Percentiles rank a stretch among this genome's conserved stretches.
phyloP scores from a whole-genome alignment of 1,140 invertebrate species.

The Listronotus bonariensis region DNA sequence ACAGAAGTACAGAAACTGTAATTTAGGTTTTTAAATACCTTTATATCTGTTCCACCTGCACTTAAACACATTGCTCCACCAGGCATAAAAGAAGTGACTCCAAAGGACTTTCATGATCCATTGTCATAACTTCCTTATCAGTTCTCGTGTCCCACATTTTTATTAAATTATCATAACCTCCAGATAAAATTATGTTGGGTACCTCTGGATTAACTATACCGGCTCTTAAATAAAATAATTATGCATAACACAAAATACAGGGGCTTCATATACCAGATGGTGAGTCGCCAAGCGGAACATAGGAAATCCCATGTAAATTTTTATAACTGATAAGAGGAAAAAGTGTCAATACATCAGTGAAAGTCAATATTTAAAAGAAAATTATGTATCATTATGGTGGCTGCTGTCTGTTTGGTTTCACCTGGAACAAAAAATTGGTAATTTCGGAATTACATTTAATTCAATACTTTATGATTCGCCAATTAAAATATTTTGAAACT shows the following conservation, averaged over 20 bases:
- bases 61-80: slow-evolving; percentile 89
- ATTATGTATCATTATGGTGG: too few relatives aligned
- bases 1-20: background rate
- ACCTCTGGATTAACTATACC: slow-evolving; percentile 78
- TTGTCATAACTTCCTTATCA: slow-evolving; percentile 69
- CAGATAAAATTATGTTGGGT: slow-evolving; percentile 78
- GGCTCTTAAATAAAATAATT: slow-evolving; percentile 58
- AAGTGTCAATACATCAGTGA: too few relatives aligned
- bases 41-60: slow-evolving; percentile 89
- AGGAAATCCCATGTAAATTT: too few relatives aligned
- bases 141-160: slow-evolving; percentile 88
- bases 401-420: too few relatives aligned
- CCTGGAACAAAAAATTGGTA: too few relatives aligned
- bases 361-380: too few relatives aligned
- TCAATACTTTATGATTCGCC: too few relatives aligned
- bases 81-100: slow-evolving; percentile 87
- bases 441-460: too few relatives aligned
- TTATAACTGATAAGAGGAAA: too few relatives aligned
- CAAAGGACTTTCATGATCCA: slow-evolving; percentile 89
- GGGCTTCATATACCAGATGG: too few relatives aligned
- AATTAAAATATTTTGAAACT: too few relatives aligned
- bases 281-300: too few relatives aligned
- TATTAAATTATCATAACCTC: slow-evolving; percentile 92
- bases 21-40: slow-evolving; percentile 49
- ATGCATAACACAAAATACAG: background rate